These are phyloP conservation scores for Tiaroga cobitis DNA, from an alignment of 2,797 vertebrate species.

Conservation along the genomic window DNA sequence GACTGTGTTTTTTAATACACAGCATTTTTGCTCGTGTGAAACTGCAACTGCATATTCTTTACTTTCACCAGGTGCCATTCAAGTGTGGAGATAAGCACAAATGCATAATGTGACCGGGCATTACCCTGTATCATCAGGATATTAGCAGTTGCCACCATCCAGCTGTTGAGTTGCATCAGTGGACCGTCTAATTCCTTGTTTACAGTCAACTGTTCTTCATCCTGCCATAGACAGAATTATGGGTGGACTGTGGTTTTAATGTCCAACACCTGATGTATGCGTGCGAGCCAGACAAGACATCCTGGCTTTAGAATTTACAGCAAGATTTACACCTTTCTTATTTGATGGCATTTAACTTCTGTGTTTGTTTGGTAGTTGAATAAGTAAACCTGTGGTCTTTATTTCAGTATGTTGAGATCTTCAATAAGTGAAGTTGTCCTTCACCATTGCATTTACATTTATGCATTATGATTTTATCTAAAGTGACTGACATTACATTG, in stretches of 20 bases:
- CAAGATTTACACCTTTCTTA: neutral
- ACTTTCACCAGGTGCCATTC: neutral
- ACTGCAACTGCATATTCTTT: neutral
- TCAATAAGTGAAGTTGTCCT: neutral
- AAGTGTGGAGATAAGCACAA: neutral
- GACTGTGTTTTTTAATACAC: neutral
- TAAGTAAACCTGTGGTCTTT: neutral
- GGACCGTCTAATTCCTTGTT: slow-evolving; percentile 17
- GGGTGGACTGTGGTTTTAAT: slow-evolving; percentile 21
- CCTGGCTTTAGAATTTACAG: slow-evolving; percentile 22
- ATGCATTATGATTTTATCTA: neutral
- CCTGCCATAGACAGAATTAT: slow-evolving; percentile 40
- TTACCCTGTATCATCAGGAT: neutral
- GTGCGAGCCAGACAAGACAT: slow-evolving; percentile 21
- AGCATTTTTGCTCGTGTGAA: neutral
- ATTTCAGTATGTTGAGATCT: neutral
- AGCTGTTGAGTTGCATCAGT: slow-evolving; percentile 55
- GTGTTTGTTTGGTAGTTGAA: neutral
- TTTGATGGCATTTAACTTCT: neutral
- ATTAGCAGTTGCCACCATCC: slow-evolving; percentile 26
- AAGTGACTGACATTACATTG: neutral
- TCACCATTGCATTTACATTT: neutral
- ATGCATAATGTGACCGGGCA: neutral
- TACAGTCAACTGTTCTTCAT: slow-evolving; percentile 48
- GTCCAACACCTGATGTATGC: slow-evolving; percentile 44